Evolutionary conservation across 1,140 invertebrate genomes (phyloP).

Genomic region (Heliconius hewitsoni): DNA sequence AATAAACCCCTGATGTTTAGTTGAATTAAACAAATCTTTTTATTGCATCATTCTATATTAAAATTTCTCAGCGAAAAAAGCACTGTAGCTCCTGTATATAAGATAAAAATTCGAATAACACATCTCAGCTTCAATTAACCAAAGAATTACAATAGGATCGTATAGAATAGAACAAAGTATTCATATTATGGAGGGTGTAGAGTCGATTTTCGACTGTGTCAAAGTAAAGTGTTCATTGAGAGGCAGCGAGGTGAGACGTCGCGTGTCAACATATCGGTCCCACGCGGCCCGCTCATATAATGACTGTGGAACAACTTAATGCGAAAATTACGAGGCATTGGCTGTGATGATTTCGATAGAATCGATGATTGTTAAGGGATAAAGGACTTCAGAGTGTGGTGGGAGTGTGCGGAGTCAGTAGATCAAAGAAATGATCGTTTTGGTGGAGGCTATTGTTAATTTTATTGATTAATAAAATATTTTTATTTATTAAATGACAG

Average conservation of each 20-base stretch:
- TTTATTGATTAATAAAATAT: too few relatives aligned
- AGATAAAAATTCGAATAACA: background rate
- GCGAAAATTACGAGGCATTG: constrained; percentile 49
- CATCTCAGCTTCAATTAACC: background rate
- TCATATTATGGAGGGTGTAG: background rate
- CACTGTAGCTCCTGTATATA: background rate
- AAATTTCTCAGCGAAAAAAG: background rate
- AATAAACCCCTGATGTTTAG: constrained; percentile 38
- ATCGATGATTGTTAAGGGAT: constrained; percentile 28
- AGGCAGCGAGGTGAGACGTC: constrained; percentile 47
- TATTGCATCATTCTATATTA: constrained; percentile 8
- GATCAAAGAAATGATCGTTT: background rate
- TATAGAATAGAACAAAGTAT: background rate
- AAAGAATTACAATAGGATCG: background rate
- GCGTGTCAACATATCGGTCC: constrained; percentile 58
- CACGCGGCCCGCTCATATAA: constrained; percentile 51
- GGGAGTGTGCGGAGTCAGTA: background rate
- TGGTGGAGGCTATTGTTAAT: background rate
- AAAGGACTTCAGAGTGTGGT: background rate
- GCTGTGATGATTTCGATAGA: constrained; percentile 42
- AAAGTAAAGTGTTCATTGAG: constrained; percentile 30
- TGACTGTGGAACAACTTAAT: constrained; percentile 48
- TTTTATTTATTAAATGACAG: too few relatives aligned
- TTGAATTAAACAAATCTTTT: constrained; percentile 44
- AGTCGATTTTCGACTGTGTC: constrained; percentile 7